phyloP scores from a whole-genome alignment of 2,113 vertebrate species.

The Leptodactylus fuscus region DNA sequence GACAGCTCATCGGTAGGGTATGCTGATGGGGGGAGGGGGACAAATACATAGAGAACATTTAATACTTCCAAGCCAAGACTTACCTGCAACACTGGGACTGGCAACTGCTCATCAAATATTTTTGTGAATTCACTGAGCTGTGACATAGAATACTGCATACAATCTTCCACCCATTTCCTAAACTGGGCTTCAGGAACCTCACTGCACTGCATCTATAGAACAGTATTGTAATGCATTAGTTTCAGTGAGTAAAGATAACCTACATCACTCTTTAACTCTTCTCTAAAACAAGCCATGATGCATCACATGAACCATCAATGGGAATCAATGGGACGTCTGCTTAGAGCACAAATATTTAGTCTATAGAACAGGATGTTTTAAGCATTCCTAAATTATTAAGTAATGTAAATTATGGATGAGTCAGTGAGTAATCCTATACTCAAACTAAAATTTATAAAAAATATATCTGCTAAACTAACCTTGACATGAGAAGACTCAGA shows the following conservation, averaged over 20 bases:
- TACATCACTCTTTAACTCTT: neutral
- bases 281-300: neutral
- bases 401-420: too few species aligned
- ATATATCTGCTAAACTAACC: too few species aligned
- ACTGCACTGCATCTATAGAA: conserved; percentile 82
- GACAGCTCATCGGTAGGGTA: too few species aligned
- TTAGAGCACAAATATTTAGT: neutral
- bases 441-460: too few species aligned
- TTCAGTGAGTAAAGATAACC: neutral
- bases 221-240: neutral
- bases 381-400: too few species aligned
- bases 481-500: too few species aligned
- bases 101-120: conserved; percentile 78
- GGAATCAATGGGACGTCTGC: neutral
- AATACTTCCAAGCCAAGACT: neutral
- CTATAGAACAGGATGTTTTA: too few species aligned
- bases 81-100: conserved; percentile 78
- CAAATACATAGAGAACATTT: too few species aligned
- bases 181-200: conserved; percentile 75
- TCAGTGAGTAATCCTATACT: too few species aligned
- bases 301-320: neutral
- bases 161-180: conserved; percentile 81
- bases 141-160: conserved; percentile 68
- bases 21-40: too few species aligned
- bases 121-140: conserved; percentile 77